These are phyloP conservation scores for Aradophagus sp. DNA, from an alignment of 1,140 invertebrate genomes.

Conservation along the genomic window DNA sequence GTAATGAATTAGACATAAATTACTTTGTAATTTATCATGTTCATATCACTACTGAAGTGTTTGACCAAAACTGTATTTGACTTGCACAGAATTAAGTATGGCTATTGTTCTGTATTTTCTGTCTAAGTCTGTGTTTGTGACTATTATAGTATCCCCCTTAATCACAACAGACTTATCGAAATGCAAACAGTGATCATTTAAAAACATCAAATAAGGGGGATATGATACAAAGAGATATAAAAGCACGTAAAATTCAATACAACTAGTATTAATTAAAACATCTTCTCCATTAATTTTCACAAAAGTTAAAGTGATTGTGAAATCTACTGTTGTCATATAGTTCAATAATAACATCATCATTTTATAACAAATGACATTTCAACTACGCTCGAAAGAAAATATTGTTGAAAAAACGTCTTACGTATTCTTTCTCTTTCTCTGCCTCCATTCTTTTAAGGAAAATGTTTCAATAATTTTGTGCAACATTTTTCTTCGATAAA, in stretches of 20 bases:
- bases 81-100: conserved; percentile 24
- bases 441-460: too few relatives aligned
- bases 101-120: conserved; percentile 34
- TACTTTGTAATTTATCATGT: conserved; percentile 5
- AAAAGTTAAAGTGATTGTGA: too few relatives aligned
- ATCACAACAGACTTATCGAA: conserved; percentile 52
- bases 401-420: too few relatives aligned
- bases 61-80: conserved; percentile 28
- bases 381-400: too few relatives aligned
- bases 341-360: too few relatives aligned
- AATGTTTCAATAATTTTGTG: too few relatives aligned
- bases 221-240: conserved; percentile 38
- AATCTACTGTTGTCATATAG: too few relatives aligned
- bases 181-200: conserved; percentile 53
- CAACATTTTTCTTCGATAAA: too few relatives aligned
- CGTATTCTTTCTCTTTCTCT: too few relatives aligned
- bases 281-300: too few relatives aligned
- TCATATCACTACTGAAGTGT: neutral
- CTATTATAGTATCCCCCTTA: conserved; percentile 48
- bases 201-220: conserved; percentile 48
- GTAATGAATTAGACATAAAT: too few relatives aligned
- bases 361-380: too few relatives aligned
- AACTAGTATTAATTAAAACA: conserved; percentile 24
- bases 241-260: conserved; percentile 13
- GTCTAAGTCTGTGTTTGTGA: conserved; percentile 35